Conservation (phyloP, 1,140 invertebrate genomes). For the Drosophila neocordata region DNA sequence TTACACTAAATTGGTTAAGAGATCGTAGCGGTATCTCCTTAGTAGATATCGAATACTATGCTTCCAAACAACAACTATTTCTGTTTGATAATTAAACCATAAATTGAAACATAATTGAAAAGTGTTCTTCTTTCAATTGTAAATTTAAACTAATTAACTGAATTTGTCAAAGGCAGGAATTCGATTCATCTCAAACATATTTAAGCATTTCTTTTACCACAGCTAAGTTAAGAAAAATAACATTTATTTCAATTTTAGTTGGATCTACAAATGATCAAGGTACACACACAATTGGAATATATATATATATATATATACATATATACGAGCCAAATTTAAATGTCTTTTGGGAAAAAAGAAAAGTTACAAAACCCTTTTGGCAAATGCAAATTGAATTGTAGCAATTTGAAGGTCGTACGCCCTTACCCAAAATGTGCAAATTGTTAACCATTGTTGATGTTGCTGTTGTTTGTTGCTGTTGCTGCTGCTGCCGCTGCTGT, state of each 20-base stretch:
- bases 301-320: too few relatives aligned
- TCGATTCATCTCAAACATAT: too few relatives aligned
- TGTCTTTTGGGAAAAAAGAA: not conserved
- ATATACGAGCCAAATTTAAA: not conserved
- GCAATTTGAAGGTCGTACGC: conserved; percentile 76
- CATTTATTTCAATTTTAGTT: too few relatives aligned
- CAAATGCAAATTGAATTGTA: conserved; percentile 70
- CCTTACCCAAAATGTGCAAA: conserved; percentile 73
- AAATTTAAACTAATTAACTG: not conserved
- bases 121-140: not conserved
- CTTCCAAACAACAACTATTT: not conserved
- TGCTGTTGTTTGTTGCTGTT: conserved; percentile 13
- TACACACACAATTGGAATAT: too few relatives aligned
- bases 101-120: not conserved
- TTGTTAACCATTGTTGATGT: conserved; percentile 34
- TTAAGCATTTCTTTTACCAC: too few relatives aligned
- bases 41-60: not conserved
- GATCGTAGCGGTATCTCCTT: conserved; percentile 22
- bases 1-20: conserved; percentile 75
- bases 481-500: conserved; percentile 6
- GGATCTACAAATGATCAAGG: too few relatives aligned
- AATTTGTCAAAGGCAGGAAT: too few relatives aligned
- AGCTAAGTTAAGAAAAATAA: too few relatives aligned
- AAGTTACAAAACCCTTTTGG: conserved; percentile 3
- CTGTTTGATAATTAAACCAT: not conserved